These are phyloP conservation scores for Platypus cylindrus DNA, from an alignment of 2,888 invertebrate species.

Conservation along the genomic window DNA sequence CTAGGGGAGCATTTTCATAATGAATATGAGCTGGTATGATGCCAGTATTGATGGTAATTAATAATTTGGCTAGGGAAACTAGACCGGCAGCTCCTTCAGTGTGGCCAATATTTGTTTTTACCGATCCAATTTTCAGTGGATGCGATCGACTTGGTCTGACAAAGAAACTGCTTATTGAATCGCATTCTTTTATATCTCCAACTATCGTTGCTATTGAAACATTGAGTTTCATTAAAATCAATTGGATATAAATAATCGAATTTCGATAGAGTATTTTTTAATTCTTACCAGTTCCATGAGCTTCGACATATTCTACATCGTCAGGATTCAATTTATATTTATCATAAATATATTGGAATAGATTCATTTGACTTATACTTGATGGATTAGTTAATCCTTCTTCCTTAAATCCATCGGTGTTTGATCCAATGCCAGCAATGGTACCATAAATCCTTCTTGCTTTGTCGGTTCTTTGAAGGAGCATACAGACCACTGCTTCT, in stretches of 20 bases:
- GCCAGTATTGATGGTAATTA: constrained; percentile 57
- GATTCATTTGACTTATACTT: constrained; percentile 21
- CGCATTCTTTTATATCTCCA: constrained; percentile 20
- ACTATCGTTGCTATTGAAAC: constrained; percentile 35
- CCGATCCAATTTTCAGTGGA: constrained; percentile 45
- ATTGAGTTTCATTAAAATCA: constrained; percentile 16
- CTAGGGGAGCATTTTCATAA: constrained; percentile 43
- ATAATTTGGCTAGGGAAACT: constrained; percentile 45
- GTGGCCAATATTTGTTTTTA: constrained; percentile 39
- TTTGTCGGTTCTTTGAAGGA: constrained; percentile 33
- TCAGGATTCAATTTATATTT: constrained; percentile 39
- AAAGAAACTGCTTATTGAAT: constrained; percentile 15
- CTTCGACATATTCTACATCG: constrained; percentile 43
- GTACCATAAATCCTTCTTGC: constrained; percentile 38
- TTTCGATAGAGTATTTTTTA: too few relatives aligned
- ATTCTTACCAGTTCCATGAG: constrained; percentile 44
- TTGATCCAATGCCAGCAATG: constrained; percentile 40
- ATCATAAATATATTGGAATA: constrained; percentile 39
- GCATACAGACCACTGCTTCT: constrained; percentile 35
- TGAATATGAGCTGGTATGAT: constrained; percentile 60
- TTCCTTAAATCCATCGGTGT: constrained; percentile 40
- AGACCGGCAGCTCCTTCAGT: constrained; percentile 38
- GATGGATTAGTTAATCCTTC: constrained; percentile 26
- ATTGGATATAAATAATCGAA: too few relatives aligned
- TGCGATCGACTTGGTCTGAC: constrained; percentile 30